phyloP scores from a whole-genome alignment of 2,888 invertebrate species.

The Conus canariensis region DNA sequence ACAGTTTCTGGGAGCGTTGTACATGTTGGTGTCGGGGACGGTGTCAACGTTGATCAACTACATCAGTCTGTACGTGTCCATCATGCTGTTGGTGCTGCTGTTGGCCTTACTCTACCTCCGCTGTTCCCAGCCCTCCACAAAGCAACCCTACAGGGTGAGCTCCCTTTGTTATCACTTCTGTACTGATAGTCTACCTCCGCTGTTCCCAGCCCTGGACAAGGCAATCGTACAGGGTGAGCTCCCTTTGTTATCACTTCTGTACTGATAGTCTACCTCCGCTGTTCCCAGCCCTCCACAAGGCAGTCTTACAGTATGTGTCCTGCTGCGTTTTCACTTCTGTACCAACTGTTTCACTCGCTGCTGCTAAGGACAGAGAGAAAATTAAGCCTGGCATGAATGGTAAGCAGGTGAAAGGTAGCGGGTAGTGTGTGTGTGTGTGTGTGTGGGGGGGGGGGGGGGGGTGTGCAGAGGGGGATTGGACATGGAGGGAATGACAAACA shows the following conservation, averaged over 20 bases:
- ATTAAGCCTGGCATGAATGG: too few relatives aligned
- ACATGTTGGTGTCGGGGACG: slow-evolving; percentile 52
- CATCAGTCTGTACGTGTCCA: slow-evolving; percentile 53
- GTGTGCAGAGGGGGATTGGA: too few relatives aligned
- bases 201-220: slow-evolving; percentile 44
- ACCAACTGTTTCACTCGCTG: slow-evolving; percentile 43
- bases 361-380: slow-evolving; percentile 30
- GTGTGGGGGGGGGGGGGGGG: neutral
- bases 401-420: too few relatives aligned
- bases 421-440: neutral
- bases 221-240: slow-evolving; percentile 48
- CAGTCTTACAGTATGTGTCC: slow-evolving; percentile 48
- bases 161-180: too few relatives aligned
- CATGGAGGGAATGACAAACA: too few relatives aligned
- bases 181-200: slow-evolving; percentile 48
- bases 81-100: slow-evolving; percentile 53
- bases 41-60: slow-evolving; percentile 49
- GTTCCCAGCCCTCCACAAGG: slow-evolving; percentile 44
- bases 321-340: too few relatives aligned
- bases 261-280: slow-evolving; percentile 48
- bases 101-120: slow-evolving; percentile 54
- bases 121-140: slow-evolving; percentile 44
- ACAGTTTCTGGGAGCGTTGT: slow-evolving; percentile 52
- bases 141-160: slow-evolving; percentile 50
- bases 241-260: too few relatives aligned